phyloP scores from a whole-genome alignment of 1,140 invertebrate species.

The Drosophila sucinea region DNA sequence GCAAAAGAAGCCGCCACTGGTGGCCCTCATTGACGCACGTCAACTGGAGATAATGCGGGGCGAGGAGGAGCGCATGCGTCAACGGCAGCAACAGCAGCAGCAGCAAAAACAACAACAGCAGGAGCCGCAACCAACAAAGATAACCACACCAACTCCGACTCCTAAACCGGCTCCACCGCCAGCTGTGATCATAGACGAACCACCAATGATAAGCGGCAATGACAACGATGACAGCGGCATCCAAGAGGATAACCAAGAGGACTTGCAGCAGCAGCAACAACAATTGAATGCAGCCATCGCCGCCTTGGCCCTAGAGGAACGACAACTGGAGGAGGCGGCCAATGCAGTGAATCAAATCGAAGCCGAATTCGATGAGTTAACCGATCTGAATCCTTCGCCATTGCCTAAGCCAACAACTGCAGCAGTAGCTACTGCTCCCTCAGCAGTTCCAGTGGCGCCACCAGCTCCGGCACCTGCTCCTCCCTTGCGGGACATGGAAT shows the following conservation, averaged over 20 bases:
- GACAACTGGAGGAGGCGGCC: constrained; percentile 75
- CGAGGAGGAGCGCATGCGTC: constrained; percentile 70
- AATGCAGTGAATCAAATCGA: constrained; percentile 80
- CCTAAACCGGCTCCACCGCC: constrained; percentile 40
- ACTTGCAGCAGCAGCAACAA: constrained; percentile 67
- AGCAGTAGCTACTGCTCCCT: constrained; percentile 28
- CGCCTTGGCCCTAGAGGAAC: constrained; percentile 70
- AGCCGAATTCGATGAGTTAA: constrained; percentile 74
- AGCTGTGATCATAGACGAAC: constrained; percentile 76
- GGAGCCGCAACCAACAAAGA: constrained; percentile 30
- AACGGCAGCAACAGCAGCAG: constrained; percentile 47
- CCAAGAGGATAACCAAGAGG: constrained; percentile 88
- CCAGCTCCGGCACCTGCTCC: constrained; percentile 47
- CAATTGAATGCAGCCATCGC: constrained; percentile 77
- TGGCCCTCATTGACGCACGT: constrained; percentile 76
- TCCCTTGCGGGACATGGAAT: constrained; percentile 75
- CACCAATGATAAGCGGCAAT: constrained; percentile 80
- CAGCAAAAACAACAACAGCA: constrained; percentile 24
- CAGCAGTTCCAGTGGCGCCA: constrained; percentile 28
- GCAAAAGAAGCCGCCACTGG: constrained; percentile 69
- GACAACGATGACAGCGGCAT: constrained; percentile 92
- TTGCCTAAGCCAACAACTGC: constrained; percentile 38
- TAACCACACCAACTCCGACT: constrained; percentile 1
- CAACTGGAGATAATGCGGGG: constrained; percentile 78
- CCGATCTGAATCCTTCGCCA: constrained; percentile 56